Conservation (phyloP, 2,888 invertebrate species). For the Brenthis hecate region DNA sequence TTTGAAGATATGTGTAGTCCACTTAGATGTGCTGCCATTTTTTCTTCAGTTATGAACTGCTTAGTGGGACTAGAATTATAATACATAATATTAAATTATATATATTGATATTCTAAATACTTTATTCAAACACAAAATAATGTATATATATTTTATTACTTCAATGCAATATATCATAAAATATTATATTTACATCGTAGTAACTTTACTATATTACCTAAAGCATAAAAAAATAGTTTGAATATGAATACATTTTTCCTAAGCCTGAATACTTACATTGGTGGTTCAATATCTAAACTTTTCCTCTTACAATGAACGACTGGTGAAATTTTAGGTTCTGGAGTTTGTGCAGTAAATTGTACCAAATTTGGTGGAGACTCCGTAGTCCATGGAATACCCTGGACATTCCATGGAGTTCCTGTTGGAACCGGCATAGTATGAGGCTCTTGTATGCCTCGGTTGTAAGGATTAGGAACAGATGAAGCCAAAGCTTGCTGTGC, state of each 20-base stretch:
- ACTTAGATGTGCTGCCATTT: constrained; percentile 90
- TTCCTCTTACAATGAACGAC: constrained; percentile 72
- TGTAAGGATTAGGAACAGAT: constrained; percentile 52
- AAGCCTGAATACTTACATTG: constrained; percentile 69
- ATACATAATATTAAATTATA: not conserved
- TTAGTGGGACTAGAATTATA: constrained; percentile 80
- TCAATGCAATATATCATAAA: no score
- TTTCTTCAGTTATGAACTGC: constrained; percentile 91
- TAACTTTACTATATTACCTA: no score
- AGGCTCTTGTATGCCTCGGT: constrained; percentile 51
- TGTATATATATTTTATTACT: no score
- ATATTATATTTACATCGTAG: no score
- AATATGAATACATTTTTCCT: no score
- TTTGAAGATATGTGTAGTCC: constrained; percentile 87
- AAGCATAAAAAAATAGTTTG: no score
- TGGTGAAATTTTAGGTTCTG: constrained; percentile 52
- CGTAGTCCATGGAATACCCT: constrained; percentile 80
- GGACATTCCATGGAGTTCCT: constrained; percentile 78
- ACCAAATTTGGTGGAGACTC: constrained; percentile 70
- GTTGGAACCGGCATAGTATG: constrained; percentile 71
- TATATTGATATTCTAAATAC: constrained; percentile 1
- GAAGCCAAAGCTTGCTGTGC: constrained; percentile 65
- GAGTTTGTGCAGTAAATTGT: constrained; percentile 71
- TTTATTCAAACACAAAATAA: not conserved
- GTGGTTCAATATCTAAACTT: constrained; percentile 68